Evolutionary conservation across 35 echinoderm and acorn worm genomes (phyloP).

Genomic region (Strongylocentrotus purpuratus): DNA sequence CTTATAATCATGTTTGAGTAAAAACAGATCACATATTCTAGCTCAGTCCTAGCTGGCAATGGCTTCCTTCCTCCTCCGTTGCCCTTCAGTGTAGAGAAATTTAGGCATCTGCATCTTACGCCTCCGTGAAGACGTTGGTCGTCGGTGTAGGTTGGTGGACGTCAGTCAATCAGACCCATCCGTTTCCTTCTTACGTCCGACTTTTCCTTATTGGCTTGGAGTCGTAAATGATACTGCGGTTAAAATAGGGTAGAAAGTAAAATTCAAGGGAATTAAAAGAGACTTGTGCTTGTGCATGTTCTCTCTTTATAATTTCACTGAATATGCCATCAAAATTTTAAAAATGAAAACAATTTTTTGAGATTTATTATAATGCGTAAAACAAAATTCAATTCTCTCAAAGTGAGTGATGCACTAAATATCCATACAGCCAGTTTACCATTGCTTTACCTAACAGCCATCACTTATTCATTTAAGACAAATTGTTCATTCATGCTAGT

Average conservation of each 20-base stretch:
- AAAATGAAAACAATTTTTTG: neutral
- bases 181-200: conserved; percentile 44
- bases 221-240: conserved; percentile 40
- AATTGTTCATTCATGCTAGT: no score
- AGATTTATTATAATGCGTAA: neutral
- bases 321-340: neutral
- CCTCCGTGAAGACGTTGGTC: neutral
- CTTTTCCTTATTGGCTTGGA: conserved; percentile 55
- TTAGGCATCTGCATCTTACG: neutral
- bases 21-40: neutral
- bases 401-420: no score
- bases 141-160: neutral
- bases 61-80: neutral
- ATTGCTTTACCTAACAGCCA: no score
- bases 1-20: neutral
- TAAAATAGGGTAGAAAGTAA: neutral
- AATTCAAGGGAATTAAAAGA: neutral
- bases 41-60: neutral
- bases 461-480: no score
- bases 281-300: neutral
- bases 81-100: neutral
- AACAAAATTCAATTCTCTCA: neutral
- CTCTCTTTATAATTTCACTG: neutral
- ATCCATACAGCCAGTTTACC: no score
- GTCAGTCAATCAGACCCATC: conserved; percentile 44